Conservation (phyloP, 2,888 invertebrate species). For the Gymnoscelis rufifasciata region DNA sequence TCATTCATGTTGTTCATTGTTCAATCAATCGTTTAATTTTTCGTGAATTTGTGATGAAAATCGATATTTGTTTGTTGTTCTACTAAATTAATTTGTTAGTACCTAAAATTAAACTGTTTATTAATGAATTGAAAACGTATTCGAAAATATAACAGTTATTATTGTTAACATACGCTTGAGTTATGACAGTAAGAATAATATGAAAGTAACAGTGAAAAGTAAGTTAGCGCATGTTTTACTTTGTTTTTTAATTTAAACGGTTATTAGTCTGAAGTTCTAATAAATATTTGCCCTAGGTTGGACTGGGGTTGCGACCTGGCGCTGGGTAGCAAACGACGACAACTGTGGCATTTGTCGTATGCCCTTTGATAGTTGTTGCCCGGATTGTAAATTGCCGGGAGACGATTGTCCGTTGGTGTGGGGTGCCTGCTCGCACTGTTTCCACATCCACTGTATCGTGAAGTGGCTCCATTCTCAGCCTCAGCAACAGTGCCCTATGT, state of each 20-base stretch:
- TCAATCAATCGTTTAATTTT: no score
- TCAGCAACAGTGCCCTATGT: constrained; percentile 96
- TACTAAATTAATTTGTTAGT: no score
- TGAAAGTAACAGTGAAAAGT: constrained; percentile 83
- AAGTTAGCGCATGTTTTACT: constrained; percentile 40
- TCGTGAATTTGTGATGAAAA: no score
- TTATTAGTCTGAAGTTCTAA: constrained; percentile 4
- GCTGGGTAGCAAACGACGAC: constrained; percentile 99
- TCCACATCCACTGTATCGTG: constrained; percentile 99
- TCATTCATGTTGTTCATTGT: no score
- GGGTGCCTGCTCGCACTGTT: constrained; percentile 99
- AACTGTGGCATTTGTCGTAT: constrained; percentile 99
- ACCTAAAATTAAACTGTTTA: no score
- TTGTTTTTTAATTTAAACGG: constrained; percentile 2
- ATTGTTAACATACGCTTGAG: neutral
- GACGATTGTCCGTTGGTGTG: constrained; percentile 99
- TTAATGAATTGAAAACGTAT: neutral
- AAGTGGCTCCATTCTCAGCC: constrained; percentile 98
- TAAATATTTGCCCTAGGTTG: constrained; percentile 80
- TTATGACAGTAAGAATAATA: constrained; percentile 25
- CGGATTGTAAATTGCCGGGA: constrained; percentile 97
- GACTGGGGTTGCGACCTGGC: constrained; percentile 98
- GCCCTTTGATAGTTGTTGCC: constrained; percentile 99
- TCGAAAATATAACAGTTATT: neutral
- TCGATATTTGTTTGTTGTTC: no score